Evolutionary conservation across 2,113 vertebrate genomes (phyloP).

Genomic region (Coracopsis vasa): DNA sequence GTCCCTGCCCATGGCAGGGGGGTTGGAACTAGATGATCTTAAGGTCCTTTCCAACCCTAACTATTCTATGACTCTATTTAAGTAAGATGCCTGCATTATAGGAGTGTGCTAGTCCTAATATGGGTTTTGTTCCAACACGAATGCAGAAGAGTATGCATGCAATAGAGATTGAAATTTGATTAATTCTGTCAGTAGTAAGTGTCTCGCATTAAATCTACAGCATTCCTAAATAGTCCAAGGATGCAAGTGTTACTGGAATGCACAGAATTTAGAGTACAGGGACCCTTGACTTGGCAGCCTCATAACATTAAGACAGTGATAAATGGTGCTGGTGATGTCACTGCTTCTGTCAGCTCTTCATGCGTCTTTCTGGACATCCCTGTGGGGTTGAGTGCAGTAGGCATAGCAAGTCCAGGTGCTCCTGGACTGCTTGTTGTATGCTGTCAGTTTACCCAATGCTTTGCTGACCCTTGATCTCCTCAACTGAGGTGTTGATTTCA

Average conservation of each 20-base stretch:
- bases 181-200: background rate
- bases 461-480: background rate
- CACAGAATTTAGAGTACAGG: background rate
- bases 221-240: background rate
- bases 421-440: rapidly evolving
- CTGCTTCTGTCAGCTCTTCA: background rate
- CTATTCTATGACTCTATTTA: background rate
- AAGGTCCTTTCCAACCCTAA: background rate
- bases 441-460: background rate
- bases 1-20: background rate
- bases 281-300: background rate
- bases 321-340: rapidly evolving
- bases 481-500: rapidly evolving
- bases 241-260: background rate
- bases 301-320: rapidly evolving
- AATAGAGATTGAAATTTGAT: too few relatives aligned
- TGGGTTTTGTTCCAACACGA: background rate
- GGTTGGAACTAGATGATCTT: background rate
- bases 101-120: background rate
- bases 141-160: background rate
- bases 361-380: background rate
- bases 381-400: rapidly evolving
- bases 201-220: background rate
- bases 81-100: too few relatives aligned
- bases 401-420: background rate